Percentiles rank a stretch among this genome's conserved stretches.
phyloP scores from a whole-genome alignment of 2,888 invertebrate species.

The Clepsis dumicolana region DNA sequence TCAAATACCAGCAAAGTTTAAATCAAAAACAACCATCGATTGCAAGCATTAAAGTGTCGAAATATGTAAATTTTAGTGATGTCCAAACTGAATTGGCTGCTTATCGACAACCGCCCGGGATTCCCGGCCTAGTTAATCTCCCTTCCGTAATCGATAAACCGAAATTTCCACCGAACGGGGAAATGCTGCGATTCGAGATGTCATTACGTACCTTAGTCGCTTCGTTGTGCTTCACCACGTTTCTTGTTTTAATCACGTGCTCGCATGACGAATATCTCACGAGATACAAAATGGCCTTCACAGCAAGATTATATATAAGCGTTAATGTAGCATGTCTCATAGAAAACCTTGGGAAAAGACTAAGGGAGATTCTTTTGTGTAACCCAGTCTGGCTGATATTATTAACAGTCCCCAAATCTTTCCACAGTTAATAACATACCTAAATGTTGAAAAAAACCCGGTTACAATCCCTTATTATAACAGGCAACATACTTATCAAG shows the following conservation, averaged over 20 bases:
- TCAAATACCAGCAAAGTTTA: background rate
- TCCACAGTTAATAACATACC: too few relatives aligned
- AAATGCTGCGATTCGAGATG: constrained; percentile 24
- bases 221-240: constrained; percentile 41
- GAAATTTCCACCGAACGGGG: constrained; percentile 19
- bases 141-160: constrained; percentile 34
- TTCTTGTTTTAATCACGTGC: constrained; percentile 30
- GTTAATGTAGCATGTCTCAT: background rate
- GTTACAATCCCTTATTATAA: background rate
- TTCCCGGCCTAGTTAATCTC: constrained; percentile 33
- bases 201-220: constrained; percentile 40
- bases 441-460: background rate
- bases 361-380: background rate
- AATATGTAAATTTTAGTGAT: constrained; percentile 26
- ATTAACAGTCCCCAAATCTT: background rate
- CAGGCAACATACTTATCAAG: background rate
- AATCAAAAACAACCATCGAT: background rate
- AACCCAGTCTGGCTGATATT: background rate
- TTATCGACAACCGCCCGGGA: constrained; percentile 27
- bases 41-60: background rate
- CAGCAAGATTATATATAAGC: background rate
- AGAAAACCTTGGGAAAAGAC: background rate
- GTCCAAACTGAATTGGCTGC: constrained; percentile 15
- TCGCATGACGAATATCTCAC: constrained; percentile 20
- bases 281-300: constrained; percentile 12